Evolutionary conservation across 2,888 invertebrate species (phyloP).

Genomic region (Pheosia gnoma): DNA sequence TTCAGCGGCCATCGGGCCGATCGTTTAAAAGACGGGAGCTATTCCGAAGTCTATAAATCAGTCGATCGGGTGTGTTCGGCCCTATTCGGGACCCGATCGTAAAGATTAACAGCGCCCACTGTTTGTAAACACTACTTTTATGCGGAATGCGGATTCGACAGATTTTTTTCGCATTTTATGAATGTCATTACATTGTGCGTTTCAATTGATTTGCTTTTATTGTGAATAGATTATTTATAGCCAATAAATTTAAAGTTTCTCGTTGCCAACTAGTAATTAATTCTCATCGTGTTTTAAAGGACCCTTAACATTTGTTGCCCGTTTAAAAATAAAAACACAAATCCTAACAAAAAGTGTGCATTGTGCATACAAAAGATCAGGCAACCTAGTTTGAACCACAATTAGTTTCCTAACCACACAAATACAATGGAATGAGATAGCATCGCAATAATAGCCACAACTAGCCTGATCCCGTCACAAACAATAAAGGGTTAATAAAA

Average conservation of each 20-base stretch:
- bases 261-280: not conserved
- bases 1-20: conserved; percentile 58
- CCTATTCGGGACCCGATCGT: conserved; percentile 66
- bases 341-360: too few species aligned
- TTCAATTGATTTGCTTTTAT: conserved; percentile 8
- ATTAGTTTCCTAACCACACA: not conserved
- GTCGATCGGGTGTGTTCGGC: conserved; percentile 63
- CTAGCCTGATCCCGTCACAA: conserved; percentile 18
- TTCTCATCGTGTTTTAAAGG: too few species aligned
- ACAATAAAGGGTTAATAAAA: conserved; percentile 66
- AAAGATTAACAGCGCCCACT: conserved; percentile 70
- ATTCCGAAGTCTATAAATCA: conserved; percentile 77
- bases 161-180: conserved; percentile 55
- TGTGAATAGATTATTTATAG: not conserved
- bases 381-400: not conserved
- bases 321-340: too few species aligned
- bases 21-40: conserved; percentile 75
- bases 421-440: not conserved
- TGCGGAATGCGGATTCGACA: conserved; percentile 65
- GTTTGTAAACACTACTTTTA: conserved; percentile 79
- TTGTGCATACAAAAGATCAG: too few species aligned
- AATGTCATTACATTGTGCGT: conserved; percentile 39
- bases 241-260: not conserved
- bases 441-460: not conserved
- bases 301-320: too few species aligned